Evolutionary conservation across 1,140 invertebrate species (phyloP).

Genomic region (Eulimnadia texana): DNA sequence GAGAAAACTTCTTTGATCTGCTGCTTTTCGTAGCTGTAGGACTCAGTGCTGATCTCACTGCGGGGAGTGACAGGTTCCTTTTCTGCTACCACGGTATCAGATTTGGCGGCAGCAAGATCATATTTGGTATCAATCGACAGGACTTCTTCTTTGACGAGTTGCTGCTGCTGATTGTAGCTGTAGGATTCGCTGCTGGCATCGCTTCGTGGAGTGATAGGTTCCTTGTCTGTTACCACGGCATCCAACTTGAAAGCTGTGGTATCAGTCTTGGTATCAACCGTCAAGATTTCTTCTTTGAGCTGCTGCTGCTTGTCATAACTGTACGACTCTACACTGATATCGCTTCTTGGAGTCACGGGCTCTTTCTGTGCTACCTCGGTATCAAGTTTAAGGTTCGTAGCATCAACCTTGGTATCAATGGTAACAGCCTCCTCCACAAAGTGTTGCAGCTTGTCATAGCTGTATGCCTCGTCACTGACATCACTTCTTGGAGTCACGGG

Average conservation of each 20-base stretch:
- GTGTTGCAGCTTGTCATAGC: slow-evolving; percentile 13
- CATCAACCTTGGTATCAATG: background rate
- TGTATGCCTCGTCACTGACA: background rate
- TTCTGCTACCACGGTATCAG: background rate
- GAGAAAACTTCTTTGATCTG: background rate
- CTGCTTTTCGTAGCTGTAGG: background rate
- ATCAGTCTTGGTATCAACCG: background rate
- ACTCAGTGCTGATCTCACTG: background rate
- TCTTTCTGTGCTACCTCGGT: background rate
- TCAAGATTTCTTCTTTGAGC: background rate
- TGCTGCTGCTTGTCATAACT: background rate
- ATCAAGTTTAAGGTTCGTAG: background rate
- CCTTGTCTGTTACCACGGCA: background rate
- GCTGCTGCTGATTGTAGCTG: background rate
- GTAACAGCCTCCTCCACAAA: slow-evolving; percentile 9
- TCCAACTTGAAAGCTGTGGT: background rate
- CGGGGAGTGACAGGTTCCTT: background rate
- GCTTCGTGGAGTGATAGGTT: no score
- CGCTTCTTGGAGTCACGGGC: background rate
- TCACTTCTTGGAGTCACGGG: background rate
- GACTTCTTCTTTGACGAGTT: background rate
- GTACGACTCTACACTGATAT: background rate
- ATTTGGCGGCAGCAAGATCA: background rate
- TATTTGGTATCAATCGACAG: background rate
- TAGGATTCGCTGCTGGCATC: no score